Percentiles rank a stretch among this genome's conserved stretches.
Conservation (phyloP, 2,113 vertebrate species). For the Perccottus glenii region DNA sequence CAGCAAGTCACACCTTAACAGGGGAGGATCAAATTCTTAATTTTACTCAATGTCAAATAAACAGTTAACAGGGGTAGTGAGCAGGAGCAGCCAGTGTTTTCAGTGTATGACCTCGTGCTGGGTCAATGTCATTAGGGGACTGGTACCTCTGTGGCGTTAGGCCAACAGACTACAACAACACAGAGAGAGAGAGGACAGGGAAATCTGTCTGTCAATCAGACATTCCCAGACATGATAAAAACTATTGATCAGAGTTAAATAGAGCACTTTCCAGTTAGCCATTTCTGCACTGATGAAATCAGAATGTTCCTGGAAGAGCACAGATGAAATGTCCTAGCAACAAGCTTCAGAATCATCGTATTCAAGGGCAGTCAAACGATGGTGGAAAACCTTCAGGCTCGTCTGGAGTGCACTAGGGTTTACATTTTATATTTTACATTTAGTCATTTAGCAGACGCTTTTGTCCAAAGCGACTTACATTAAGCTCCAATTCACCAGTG, state of each 20-base stretch:
- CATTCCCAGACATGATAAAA: conserved; percentile 72
- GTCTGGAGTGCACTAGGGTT: neutral
- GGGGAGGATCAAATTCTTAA: conserved; percentile 32
- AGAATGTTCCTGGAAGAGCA: conserved; percentile 65
- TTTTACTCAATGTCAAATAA: conserved; percentile 49
- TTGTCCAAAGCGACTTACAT: no score
- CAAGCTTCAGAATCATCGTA: neutral
- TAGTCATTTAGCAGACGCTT: no score
- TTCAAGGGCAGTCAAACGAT: conserved; percentile 33
- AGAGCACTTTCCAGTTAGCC: conserved; percentile 59
- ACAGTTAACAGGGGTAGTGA: conserved; percentile 26
- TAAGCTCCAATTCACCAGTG: no score
- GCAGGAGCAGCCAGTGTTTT: conserved; percentile 21
- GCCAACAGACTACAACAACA: conserved; percentile 20
- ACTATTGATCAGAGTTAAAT: conserved; percentile 68
- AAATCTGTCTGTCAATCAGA: conserved; percentile 49
- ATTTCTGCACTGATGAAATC: conserved; percentile 61
- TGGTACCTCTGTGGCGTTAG: conserved; percentile 21
- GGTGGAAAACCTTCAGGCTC: conserved; percentile 12
- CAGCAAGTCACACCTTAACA: conserved; percentile 24
- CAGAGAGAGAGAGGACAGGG: conserved; percentile 8
- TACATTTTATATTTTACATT: no score
- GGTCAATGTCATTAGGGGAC: conserved; percentile 37
- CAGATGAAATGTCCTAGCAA: conserved; percentile 50
- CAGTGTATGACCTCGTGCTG: conserved; percentile 42